Evolutionary conservation across 2,888 invertebrate genomes (phyloP).

Genomic region (Drosophila pseudotakahashii): DNA sequence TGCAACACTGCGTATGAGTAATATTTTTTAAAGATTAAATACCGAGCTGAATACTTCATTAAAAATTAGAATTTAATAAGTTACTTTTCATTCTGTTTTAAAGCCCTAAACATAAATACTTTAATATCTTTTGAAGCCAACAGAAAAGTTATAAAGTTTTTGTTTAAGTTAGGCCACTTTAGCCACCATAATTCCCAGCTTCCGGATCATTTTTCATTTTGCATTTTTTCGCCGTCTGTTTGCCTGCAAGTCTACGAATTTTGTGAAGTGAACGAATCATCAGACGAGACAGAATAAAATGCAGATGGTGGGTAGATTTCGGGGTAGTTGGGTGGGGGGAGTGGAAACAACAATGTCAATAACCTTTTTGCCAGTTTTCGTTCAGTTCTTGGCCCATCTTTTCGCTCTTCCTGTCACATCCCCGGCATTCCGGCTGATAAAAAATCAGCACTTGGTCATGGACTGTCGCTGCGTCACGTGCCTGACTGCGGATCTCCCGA

Average conservation of each 20-base stretch:
- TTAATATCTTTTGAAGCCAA: background rate
- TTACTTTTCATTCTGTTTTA: too few species aligned
- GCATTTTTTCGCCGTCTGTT: conserved; percentile 52
- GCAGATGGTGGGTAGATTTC: background rate
- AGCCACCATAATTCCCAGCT: conserved; percentile 12
- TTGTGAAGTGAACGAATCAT: conserved; percentile 30
- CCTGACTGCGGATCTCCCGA: conserved; percentile 52
- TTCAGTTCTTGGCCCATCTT: conserved; percentile 20
- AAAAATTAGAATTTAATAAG: too few species aligned
- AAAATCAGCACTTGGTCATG: conserved; percentile 80
- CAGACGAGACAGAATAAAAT: conserved; percentile 12
- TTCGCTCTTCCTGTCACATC: conserved; percentile 22
- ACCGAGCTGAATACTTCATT: too few species aligned
- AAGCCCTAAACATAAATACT: background rate
- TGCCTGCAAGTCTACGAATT: conserved; percentile 51
- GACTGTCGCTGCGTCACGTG: conserved; percentile 77
- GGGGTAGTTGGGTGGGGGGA: conserved; percentile 1
- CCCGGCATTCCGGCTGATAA: conserved; percentile 55
- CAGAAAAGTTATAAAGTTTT: background rate
- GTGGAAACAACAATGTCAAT: conserved; percentile 68
- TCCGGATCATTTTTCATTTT: conserved; percentile 39
- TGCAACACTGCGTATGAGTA: too few species aligned
- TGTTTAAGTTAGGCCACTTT: conserved; percentile 8
- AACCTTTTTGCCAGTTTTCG: conserved; percentile 66
- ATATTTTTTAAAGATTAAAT: too few species aligned